Base-by-base conservation (phyloP, 2,888 invertebrate species). In the Tetragnatha montana region DNA sequence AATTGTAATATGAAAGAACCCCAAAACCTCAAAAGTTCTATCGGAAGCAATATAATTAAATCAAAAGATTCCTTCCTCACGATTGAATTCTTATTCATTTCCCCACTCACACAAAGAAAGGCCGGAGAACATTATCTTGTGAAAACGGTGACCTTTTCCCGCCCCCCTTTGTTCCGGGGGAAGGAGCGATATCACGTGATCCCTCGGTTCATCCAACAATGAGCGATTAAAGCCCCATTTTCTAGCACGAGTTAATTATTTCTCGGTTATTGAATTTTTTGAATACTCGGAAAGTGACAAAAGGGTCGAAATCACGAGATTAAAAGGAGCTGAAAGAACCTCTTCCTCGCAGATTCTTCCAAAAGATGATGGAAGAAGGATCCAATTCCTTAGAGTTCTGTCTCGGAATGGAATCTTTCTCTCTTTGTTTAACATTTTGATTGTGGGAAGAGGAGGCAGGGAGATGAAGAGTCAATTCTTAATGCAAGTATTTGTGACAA, bases 201-300 rank as follows among this genome's bases (percentile, higher is more conserved):
- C n/a, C 14, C 17, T 60, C 79, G 78, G 79, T 60, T 79, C 85
- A 60, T 14, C 51, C 19, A 70, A 79, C 85, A 85, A 71, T 85
- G 79, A 49, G 60, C 78, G 78, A 85, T 85, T 85, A 85, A 85
- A 85, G 50, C 79, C 12, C 79, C 79, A 85, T 85, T 85, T 85
- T 71, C 79, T 68, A 50, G 71, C 51, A 79, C 17, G 78, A 79
- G 78, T 85, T 79, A 85, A 79, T 85, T 85, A 79, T 85, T 71
- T 35, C 19, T 22, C 49, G 79, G 85, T 85, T 85, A 85, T 85
- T 85, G 85, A 85, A 79, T 85, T 85, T 79, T 79, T 85, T 85
- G 71, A 79, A 79, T 79, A 35, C 75, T 76, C 71, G 14, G 10
- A 47, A 60, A 70, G 19, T 47, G 69, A 84, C 76, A 84, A 84